Base-by-base conservation (phyloP, 30 jellyfish, hydroid and myxozoan species). In the Aurelia coerulea region DNA sequence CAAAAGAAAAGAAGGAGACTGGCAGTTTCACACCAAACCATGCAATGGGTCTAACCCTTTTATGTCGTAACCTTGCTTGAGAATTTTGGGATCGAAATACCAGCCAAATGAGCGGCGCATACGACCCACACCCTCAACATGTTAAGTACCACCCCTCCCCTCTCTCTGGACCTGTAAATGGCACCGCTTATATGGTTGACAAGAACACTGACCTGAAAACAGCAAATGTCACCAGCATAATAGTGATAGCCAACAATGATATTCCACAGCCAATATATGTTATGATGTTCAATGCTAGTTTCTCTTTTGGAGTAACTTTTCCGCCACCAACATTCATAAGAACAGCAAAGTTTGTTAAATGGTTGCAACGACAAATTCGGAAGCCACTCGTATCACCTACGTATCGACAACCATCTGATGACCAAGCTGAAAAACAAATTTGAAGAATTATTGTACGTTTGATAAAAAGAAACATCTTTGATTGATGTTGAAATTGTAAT, bases 291-390 rank as follows among this genome's bases (percentile, higher is more conserved):
- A 87, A n/a, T 12, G 87, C 90, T 63, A 50, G 71, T 54, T 87
- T 37, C 73, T 68, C 87, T 34, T 35, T 39, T 19, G 77, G 37
- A 10, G 86, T 67, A 68, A 70, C 58, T 5, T 41, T 31, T 0
- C 63, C 81, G 23, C 85, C 75, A 14, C 67, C 88, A 51, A 87
- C 90, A 52, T 78, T 77, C 75, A 87, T 11, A 2, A 87, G 88
- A 68, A 87, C 83, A 8, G 96, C 96, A 68, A 87, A 87, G 60
- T 87, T 78, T 16, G 96, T 87, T 29, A 87, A 54, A 68, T 87
- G 96, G 71, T 87, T 78, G 84, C 96, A 87, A 5, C 86, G 86
- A 52, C 96, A 87, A 29, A 15, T 39, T 13, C 77, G 73, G 13
- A 51, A 51, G 17, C 83, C 86, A 59, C 39, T 39, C 19, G 31